Evolutionary conservation across 2,797 vertebrate species (phyloP), one percentile per base, ranked within the genome.

Genomic region (Amazonetta brasiliensis): DNA sequence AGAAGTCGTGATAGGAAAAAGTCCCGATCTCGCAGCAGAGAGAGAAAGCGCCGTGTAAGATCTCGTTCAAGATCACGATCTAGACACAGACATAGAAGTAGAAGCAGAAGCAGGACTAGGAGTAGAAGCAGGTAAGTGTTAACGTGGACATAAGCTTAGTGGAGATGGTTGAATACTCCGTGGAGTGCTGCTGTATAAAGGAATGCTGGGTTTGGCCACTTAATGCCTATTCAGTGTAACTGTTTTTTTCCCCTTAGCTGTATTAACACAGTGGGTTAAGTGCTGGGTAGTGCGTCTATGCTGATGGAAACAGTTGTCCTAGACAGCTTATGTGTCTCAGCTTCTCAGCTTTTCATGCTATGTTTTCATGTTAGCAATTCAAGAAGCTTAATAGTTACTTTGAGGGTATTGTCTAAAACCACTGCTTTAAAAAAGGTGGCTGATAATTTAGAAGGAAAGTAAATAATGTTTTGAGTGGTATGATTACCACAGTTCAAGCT

Each of bases 81-180:
- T 96, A 99, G 99, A 97, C 99, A 99, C 88, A 98, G 98, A 81
- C 99, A 99, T 90, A 98, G 98, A 56, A 99, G 99, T 83, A 98
- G 98, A 94, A 99, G 99, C 95, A 98, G 98, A 93, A 99, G 99
- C 97, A 99, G 98, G 96, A 99, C 98, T 96, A 98, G 99, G 97
- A 99, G 96, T 28, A 95, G 98, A 95, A 98, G 98, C 97, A 97
- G 98, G 98, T 98, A 81, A 56, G 97, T 96, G 15, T 80, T 72
- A 41, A 46, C 7, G 73, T 87, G 26, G 4, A 0, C 10, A 10
- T 26, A 0, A 1, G 2, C 6, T 11, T 48, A 8, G 18, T 54
- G 26, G 26, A 54, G 39, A 1, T 67, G 33, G 9, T 18, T 56
- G 67, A 58, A 25, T 0, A 0, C 5, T 86, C 2, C 52, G 20